Evolutionary conservation across 1,140 invertebrate species (phyloP), one percentile per base, ranked within the genome.

Genomic region (Cotesia typhae): DNA sequence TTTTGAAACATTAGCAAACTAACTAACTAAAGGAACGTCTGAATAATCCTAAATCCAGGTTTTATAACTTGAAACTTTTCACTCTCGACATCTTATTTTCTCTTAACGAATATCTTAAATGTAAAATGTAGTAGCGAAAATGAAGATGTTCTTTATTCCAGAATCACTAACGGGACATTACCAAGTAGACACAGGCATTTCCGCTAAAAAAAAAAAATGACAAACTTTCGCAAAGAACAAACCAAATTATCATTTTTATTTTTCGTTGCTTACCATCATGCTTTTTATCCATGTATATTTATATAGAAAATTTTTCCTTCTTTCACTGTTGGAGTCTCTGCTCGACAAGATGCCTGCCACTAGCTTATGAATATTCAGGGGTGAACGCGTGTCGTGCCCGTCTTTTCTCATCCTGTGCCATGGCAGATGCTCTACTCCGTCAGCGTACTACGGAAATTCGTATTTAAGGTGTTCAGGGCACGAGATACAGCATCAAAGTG

Each of bases 291-390:
- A 14, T 55, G 4, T 20, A 20, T 59, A 20, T 59, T 4, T 20
- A 20, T 28, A 28, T 28, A 28, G 28, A 28, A 28, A 28, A 28
- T 28, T 28, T 28, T 28, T 28, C 28, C 28, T 28, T 28, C 28
- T 28, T 28, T 3, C 28, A 28, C 28, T 28, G 28, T 28, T 36
- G 63, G 63, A 47, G 41, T 47, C 41, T 47, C 41, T 47, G 41
- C 60, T 66, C 38, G 47, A 66, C 64, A 47, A 66, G 64, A 66
- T 17, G 17, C 47, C 66, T 68, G 59, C 57, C 72, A 61, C 59
- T 73, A 12, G 12, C 59, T 74, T 61, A 70, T 74, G 72, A 74
- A 74, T 74, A 74, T 74, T 74, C 72, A 74, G 52, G 55, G 60
- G 61, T 20, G 64, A 57, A 60, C 60, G 65, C 53, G 72, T 68